Base-by-base conservation (phyloP, 1,140 invertebrate species). In the Euschistus heros region DNA sequence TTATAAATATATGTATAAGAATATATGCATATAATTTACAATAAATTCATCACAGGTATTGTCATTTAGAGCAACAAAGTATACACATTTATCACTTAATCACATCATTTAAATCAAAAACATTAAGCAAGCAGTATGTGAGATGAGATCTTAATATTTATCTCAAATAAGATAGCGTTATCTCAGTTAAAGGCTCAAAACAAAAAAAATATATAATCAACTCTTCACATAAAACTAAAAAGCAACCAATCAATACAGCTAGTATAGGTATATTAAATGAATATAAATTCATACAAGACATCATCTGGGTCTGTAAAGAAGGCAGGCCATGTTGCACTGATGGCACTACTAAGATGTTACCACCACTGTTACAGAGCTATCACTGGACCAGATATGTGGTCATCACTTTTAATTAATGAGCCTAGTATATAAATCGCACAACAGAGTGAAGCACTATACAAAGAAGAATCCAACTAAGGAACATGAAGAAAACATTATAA, bases 91-190 rank as follows among this genome's bases (percentile, higher is more conserved):
- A 50, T 10, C 17, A 44, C 17, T 44, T 7, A 44, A 44, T 6
- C 47, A 50, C 10, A 22, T 50, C n/a, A 50, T 20, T 50, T 50
- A 50, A 50, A 50, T 6, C 47, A 50, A 44, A 17, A 7, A 10
- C 7, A 44, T 50, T n/a, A 50, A 50, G 3, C 5, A 50, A 18
- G 20, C 4, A 50, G 6, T 20, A 50, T 50, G 17, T n/a, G 47
- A 22, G 47, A 20, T 50, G 20, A 20, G 47, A 50, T 50, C 20
- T 18, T 57, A 57, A 57, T 20, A 57, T 57, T 57, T 57, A 57
- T 57, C 54, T 57, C 54, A 27, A 24, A 24, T 15, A 26, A 57
- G 54, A 57, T 57, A 57, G 24, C 26, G 54, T 57, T 57, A 57
- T 57, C 54, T 57, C 20, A 17, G 2, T 57, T 57, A 57, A 57